These are phyloP conservation scores for Craniophora ligustri DNA, from an alignment of 2,888 invertebrate genomes.

Conservation along the genomic window DNA sequence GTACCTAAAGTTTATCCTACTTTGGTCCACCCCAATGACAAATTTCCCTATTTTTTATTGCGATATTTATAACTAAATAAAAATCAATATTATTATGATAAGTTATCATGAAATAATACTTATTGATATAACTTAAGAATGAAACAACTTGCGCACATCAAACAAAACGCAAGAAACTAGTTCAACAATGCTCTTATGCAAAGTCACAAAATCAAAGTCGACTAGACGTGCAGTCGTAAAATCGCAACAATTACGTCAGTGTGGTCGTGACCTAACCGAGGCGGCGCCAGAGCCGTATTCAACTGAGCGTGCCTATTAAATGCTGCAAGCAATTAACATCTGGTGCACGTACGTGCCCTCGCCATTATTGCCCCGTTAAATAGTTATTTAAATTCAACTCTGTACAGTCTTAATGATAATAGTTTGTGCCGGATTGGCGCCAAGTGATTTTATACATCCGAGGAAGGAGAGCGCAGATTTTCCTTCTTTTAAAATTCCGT, in stretches of 20 bases:
- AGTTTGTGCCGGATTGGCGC: slow-evolving; percentile 57
- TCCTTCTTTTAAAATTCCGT: slow-evolving; percentile 42
- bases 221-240: slow-evolving; percentile 39
- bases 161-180: slow-evolving; percentile 7
- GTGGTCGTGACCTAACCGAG: slow-evolving; percentile 42
- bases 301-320: slow-evolving; percentile 71
- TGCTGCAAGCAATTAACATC: slow-evolving; percentile 80
- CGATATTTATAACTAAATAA: too few species aligned
- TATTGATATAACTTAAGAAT: neutral
- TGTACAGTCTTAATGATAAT: slow-evolving; percentile 59
- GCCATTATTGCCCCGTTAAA: slow-evolving; percentile 74
- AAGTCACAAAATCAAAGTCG: slow-evolving; percentile 44
- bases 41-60: too few species aligned
- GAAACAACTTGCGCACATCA: neutral
- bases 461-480: slow-evolving; percentile 28
- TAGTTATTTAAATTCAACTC: slow-evolving; percentile 81
- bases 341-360: slow-evolving; percentile 69
- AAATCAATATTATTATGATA: too few species aligned
- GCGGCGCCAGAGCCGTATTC: slow-evolving; percentile 52
- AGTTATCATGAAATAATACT: too few species aligned
- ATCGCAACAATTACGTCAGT: slow-evolving; percentile 48
- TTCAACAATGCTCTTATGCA: slow-evolving; percentile 25
- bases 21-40: too few species aligned
- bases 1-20: too few species aligned
- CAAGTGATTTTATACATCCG: slow-evolving; percentile 59